Percentiles rank a stretch among this genome's conserved stretches.
Conservation (phyloP, 2,888 invertebrate genomes). For the Automeris io region DNA sequence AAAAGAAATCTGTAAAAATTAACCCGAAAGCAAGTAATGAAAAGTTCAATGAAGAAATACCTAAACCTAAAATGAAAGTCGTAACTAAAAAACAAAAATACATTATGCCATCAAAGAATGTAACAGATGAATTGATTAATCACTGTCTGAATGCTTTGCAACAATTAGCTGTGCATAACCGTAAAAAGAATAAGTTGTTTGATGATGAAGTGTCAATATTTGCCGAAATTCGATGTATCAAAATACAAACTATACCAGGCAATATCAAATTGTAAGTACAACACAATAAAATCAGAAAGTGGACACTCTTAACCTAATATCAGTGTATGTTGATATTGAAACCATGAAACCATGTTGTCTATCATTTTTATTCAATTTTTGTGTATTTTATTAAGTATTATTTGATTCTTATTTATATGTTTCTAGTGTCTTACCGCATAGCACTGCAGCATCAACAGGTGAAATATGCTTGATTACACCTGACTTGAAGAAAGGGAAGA, state of each 20-base stretch:
- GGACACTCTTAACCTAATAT: neutral
- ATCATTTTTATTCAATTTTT: neutral
- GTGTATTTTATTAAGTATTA: neutral
- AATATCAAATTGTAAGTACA: slow-evolving; percentile 80
- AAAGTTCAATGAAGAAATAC: neutral
- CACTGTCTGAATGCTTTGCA: slow-evolving; percentile 47
- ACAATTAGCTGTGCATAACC: slow-evolving; percentile 36
- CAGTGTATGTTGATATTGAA: neutral
- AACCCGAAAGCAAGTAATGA: neutral
- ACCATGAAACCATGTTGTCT: neutral
- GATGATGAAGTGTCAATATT: slow-evolving; percentile 76
- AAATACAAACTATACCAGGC: slow-evolving; percentile 79
- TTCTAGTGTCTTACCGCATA: slow-evolving; percentile 69
- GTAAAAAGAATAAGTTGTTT: slow-evolving; percentile 69
- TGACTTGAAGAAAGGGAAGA: slow-evolving; percentile 83
- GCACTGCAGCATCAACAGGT: slow-evolving; percentile 78
- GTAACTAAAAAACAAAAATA: slow-evolving; percentile 26
- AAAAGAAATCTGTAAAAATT: slow-evolving; percentile 7
- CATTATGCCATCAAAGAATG: slow-evolving; percentile 48
- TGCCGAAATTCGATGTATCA: slow-evolving; percentile 78
- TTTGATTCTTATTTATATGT: slow-evolving; percentile 1
- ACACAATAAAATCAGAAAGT: neutral
- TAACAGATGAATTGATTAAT: slow-evolving; percentile 41
- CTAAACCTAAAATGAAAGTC: slow-evolving; percentile 25
- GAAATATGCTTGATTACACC: slow-evolving; percentile 88